Percentiles rank a stretch among this genome's conserved stretches.
Evolutionary conservation across 2,113 vertebrate species (phyloP).

Genomic region (Grus americana): DNA sequence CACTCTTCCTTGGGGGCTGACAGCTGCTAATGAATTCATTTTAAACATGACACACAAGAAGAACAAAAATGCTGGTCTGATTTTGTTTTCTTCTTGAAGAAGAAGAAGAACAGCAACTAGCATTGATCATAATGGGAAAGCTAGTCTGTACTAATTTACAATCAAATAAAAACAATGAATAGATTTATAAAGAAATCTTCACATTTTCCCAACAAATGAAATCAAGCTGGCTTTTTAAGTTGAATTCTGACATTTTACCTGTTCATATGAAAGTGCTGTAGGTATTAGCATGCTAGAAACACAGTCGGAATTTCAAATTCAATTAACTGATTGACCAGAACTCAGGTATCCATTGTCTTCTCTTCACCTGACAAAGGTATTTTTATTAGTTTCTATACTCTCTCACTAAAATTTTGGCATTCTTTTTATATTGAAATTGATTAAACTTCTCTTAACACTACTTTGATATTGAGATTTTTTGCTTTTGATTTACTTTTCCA

Average conservation of each 20-base stretch:
- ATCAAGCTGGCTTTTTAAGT: not conserved
- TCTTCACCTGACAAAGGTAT: not conserved
- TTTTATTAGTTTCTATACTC: not conserved
- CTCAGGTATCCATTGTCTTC: not conserved
- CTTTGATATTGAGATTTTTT: not conserved
- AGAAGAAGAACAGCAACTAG: not conserved
- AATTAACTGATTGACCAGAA: not conserved
- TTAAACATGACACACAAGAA: constrained; percentile 62
- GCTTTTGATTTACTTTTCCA: not conserved
- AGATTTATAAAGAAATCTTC: not conserved
- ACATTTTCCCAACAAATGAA: not conserved
- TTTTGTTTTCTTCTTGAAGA: constrained; percentile 4
- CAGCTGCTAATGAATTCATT: constrained; percentile 74
- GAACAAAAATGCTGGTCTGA: not conserved
- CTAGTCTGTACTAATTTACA: not conserved
- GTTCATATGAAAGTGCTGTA: not conserved
- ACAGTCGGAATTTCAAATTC: not conserved
- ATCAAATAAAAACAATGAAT: not conserved
- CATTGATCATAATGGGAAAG: not conserved
- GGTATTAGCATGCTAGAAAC: not conserved
- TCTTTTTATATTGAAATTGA: not conserved
- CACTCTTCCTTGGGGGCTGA: constrained; percentile 57
- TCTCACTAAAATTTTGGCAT: not conserved
- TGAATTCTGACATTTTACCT: not conserved
- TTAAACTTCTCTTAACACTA: not conserved